Evolutionary conservation across 1,140 invertebrate species (phyloP), one percentile per base, ranked within the genome.

Genomic region (Sarcophaga peregrina): DNA sequence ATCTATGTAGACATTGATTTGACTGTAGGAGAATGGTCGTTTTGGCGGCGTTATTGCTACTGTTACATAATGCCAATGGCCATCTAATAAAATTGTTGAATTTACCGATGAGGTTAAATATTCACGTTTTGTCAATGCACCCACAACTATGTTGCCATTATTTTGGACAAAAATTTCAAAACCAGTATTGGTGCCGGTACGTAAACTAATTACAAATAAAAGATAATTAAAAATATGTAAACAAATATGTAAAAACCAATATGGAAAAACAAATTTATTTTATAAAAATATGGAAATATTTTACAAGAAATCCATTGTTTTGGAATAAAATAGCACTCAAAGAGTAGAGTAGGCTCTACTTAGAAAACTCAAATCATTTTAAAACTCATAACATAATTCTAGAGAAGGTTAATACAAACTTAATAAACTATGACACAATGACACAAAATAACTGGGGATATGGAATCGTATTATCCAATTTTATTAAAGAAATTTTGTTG

Each of bases 141-240:
- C 92, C 25, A 94, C 91, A 17, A 93, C 92, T 25, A 94, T 87
- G 80, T 90, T 91, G 6, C 92, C 92, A 83, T 92, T 91, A 15
- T 91, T 88, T 25, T 92, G 92, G 46, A 94, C 91, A 85, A 94
- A 94, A 4, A 92, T 92, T 88, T 94, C 93, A 83, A 94, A 93
- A 9, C 93, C 93, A 85, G 91, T 89, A 8, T 92, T 92, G 82
- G 90, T 88, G 84, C 86, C 91, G 11, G 92, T 93, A n/a, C 91
- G 87, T 84, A 94, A 90, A 81, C 93, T 93, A 85, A 76, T 48
- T 75, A 89, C 84, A 83, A 75, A 81, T 37, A 10, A 17, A 74
- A 84, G 10, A 9, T 7, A 17, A 58, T 13, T 48, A 54, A 62
- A 74, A 54, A 75, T 62, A 78, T 52, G 11, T n/a, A 82, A 25